These are phyloP conservation scores for Balaeniceps rex DNA, from an alignment of 2,113 vertebrate genomes.

Conservation along the genomic window DNA sequence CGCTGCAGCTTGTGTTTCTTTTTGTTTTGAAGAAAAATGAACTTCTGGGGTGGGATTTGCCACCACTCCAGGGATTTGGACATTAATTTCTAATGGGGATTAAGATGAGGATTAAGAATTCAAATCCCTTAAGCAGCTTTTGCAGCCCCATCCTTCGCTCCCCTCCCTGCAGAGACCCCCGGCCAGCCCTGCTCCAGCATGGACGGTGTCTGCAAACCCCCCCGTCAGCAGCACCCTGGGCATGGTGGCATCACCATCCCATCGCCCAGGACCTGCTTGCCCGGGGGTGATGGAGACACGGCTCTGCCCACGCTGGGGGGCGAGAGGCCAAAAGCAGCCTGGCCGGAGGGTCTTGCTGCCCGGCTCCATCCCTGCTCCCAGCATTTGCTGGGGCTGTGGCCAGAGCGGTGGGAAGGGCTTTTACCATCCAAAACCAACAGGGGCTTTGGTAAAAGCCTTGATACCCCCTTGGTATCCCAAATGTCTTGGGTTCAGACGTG, in stretches of 20 bases:
- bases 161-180: neutral
- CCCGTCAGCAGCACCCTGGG: neutral
- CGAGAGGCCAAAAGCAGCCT: neutral
- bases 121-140: constrained; percentile 66
- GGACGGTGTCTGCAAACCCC: neutral
- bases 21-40: constrained; percentile 11
- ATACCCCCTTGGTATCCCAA: neutral
- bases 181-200: rapidly evolving
- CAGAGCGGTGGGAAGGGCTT: neutral
- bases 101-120: constrained; percentile 55
- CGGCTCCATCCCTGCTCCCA: rapidly evolving
- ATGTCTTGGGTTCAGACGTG: neutral
- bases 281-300: neutral
- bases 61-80: constrained; percentile 27
- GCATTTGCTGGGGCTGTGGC: neutral
- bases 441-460: neutral
- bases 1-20: neutral
- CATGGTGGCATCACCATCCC: rapidly evolving
- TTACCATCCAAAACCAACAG: neutral
- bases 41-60: constrained; percentile 47
- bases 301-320: neutral
- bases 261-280: rapidly evolving
- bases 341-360: neutral
- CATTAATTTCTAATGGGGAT: constrained; percentile 56
- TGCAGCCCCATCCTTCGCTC: neutral